phyloP scores from a whole-genome alignment of 2,797 vertebrate species.

The Sebastes hubbsi region DNA sequence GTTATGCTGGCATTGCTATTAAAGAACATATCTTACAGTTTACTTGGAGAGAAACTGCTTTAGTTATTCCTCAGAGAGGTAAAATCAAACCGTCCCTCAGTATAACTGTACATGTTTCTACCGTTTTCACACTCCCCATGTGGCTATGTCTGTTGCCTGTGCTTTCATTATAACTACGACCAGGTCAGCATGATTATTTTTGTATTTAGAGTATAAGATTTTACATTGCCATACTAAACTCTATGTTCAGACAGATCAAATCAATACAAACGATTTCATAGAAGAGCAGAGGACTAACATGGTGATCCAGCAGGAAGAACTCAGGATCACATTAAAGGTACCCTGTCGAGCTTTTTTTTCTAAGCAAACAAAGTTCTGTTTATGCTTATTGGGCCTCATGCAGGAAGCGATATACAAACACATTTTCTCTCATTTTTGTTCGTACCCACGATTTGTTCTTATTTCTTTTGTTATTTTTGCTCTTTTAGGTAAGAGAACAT shows the following conservation, averaged over 20 bases:
- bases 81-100: constrained; percentile 10
- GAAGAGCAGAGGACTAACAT: neutral
- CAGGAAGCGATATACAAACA: too few species aligned
- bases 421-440: too few species aligned
- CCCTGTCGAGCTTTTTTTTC: neutral
- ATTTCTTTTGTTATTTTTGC: too few species aligned
- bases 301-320: neutral
- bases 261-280: neutral
- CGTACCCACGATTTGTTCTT: too few species aligned
- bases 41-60: constrained; percentile 35
- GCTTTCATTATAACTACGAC: constrained; percentile 73
- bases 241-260: constrained; percentile 65
- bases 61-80: constrained; percentile 34
- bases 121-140: neutral
- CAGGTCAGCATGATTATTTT: constrained; percentile 80
- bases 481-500: too few species aligned
- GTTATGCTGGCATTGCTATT: constrained; percentile 57
- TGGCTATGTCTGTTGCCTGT: constrained; percentile 73
- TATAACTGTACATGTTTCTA: constrained; percentile 33
- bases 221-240: constrained; percentile 54
- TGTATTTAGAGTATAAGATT: constrained; percentile 72
- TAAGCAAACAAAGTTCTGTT: neutral
- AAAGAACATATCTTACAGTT: constrained; percentile 58
- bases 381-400: too few species aligned
- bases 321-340: constrained; percentile 3